Base-by-base conservation (phyloP, 2,113 vertebrate genomes). In the Harpagus bidentatus region DNA sequence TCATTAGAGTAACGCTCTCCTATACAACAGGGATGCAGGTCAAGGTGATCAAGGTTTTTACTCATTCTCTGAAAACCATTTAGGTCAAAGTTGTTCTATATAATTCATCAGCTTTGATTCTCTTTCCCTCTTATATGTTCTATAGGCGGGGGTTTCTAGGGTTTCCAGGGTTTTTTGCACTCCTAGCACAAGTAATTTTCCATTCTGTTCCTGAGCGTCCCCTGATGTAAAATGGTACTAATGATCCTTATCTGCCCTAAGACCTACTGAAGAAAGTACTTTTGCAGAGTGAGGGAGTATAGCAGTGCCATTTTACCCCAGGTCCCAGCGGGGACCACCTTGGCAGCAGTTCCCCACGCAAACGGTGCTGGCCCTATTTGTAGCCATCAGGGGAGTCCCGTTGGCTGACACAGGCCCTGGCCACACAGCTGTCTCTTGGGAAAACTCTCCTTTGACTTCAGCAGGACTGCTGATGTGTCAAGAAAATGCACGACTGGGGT, bases 31-130 rank as follows among this genome's bases (percentile, higher is more conserved):
- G 67, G 74, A 93, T 92, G 86, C 87, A 93, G 87, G 89, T 94
- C 87, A 95, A 93, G 74, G 67, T 52, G 94, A 93, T 97, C 63
- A 94, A 90, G 79, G 78, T 56, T 97, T 95, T 94, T 95, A 83
- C 29, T 13, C 52, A 66, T 91, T 88, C 74, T 96, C 91, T 96
- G 84, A 87, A 96, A 95, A 58, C 10, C 50, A 52, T 78, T 67
- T 38, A 93, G 82, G 90, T 95, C 93, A 94, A 86, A 93, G 48
- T 73, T 83, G 26, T 71, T 91, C 63, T 76, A 70, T 91, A 78
- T 73, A 76, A 85, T 84, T 90, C 82, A 80, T 83, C 66, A 81
- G 69, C 94, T 96, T 95, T 95, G 52, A 95, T 92, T 92, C 66
- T 31, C 13, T 91, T 53, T 56, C 20, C 40, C n/a, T 90, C 59